Percentiles rank a stretch among this genome's conserved stretches.
phyloP scores from a whole-genome alignment of 2,888 invertebrate genomes.

The Prosapia bicincta region DNA sequence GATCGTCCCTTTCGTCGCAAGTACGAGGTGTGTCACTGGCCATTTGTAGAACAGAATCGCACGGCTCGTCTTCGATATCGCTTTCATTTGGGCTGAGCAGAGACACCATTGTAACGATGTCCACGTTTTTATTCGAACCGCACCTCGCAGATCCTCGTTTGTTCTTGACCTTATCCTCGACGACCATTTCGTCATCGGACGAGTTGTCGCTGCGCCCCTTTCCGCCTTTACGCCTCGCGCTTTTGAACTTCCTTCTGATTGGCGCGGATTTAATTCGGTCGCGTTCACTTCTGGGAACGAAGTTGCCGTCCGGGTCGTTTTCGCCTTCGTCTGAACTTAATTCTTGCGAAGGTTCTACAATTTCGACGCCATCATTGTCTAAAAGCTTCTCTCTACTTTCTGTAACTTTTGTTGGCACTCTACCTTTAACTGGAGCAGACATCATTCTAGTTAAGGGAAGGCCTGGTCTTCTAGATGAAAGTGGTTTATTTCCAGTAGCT shows the following conservation, averaged over 20 bases:
- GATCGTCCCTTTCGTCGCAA: neutral
- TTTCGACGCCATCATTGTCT: neutral
- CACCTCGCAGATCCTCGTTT: neutral
- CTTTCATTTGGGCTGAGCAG: conserved; percentile 63
- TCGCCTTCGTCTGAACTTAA: neutral
- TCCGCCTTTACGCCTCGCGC: conserved; percentile 29
- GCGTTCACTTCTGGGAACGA: conserved; percentile 8
- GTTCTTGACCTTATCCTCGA: conserved; percentile 4
- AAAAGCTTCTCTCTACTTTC: neutral
- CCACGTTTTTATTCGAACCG: conserved; percentile 36
- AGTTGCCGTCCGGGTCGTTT: conserved; percentile 3
- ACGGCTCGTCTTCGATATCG: conserved; percentile 54
- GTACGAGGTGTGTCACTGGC: neutral
- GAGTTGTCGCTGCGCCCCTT: conserved; percentile 14
- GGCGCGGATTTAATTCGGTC: conserved; percentile 28
- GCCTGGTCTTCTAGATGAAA: neutral
- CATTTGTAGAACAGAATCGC: conserved; percentile 12
- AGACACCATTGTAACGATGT: conserved; percentile 64
- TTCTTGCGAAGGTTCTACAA: neutral
- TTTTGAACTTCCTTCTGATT: conserved; percentile 28
- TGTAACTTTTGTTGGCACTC: neutral
- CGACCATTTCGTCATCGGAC: conserved; percentile 7
- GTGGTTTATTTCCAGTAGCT: conserved; percentile 4
- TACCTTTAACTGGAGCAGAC: conserved; percentile 20
- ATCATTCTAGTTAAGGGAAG: conserved; percentile 21